Base-by-base conservation (phyloP, 2,888 invertebrate species). In the Salticus scenicus region DNA sequence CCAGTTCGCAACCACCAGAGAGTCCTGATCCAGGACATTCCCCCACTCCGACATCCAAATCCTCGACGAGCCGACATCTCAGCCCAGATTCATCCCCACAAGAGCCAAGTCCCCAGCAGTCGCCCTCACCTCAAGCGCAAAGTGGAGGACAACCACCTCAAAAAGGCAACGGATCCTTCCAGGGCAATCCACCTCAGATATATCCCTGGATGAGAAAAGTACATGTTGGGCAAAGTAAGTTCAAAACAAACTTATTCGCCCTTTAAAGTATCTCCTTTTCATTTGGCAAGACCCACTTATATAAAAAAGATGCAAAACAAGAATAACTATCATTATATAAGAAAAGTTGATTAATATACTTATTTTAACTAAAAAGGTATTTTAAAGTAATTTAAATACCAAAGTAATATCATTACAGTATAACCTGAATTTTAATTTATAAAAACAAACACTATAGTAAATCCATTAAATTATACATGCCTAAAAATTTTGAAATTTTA, bases 151-250 rank as follows among this genome's bases (percentile, higher is more conserved):
- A 30, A 24, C 74, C 67, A 31, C 37, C 74, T 17, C 69, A 66
- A 20, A 57, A 76, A n/a, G 76, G 73, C 33, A 87, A 86, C 89
- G 91, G 93, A 89, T 24, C 74, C 64, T 93, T 93, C 79, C 96
- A 97, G 87, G 63, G 78, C 66, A 93, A 93, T 77, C 96, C 97
- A 87, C 97, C 98, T 89, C 98, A 98, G 92, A 98, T 98, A 91
- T 98, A 98, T 92, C 98, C 98, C 31, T 98, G 98, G 98, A 98
- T 98, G 98, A 97, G 98, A 92, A 94, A 98, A 93, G 98, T 98
- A 92, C 98, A 98, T 92, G 95, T 98, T 91, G 98, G 98, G 91
- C 95, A 96, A 94, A 98, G 98, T 98, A 94, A 97, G 97, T 96
- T 69, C 71, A 10, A 24, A 1, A 57, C 57, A 2, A 14, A 12